Base-by-base conservation (phyloP, 1,140 invertebrate genomes). In the Drosophila nebulosa region DNA sequence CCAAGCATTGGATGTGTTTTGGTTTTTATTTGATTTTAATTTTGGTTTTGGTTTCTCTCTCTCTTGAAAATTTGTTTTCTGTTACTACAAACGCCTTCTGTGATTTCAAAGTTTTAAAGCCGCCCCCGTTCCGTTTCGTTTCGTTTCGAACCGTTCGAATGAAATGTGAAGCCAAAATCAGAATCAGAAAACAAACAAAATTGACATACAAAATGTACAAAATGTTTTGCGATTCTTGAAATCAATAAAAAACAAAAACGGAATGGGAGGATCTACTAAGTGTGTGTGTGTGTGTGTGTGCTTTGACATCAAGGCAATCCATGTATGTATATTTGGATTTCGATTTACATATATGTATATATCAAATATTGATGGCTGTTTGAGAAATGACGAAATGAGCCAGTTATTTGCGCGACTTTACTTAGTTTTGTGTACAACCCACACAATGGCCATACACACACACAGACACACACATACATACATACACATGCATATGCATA, bases 331-430 rank as follows among this genome's bases (percentile, higher is more conserved):
- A 42, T 53, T 64, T 56, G 62, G 56, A 69, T 71, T 68, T 55
- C 55, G 68, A 68, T 84, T 58, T 64, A 58, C 22, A 70, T 18
- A 57, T 62, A 56, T 65, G n/a, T 22, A 26, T 68, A 62, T 73
- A 61, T 69, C 76, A 76, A 75, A 79, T 84, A 79, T 79, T 84
- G 77, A 85, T 79, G 78, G 55, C 59, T 69, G 69, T 79, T 83
- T 42, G 56, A 46, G 39, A 83, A 83, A 84, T 85, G 80, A 85
- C 79, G 80, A 84, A 84, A 84, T 64, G 79, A 84, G 66, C 79
- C 76, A 84, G 80, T 85, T 84, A 79, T 85, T 83, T 84, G 80
- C 76, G 76, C 79, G 79, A 79, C 71, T 80, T 80, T 50, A 61
- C 69, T 84, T 64, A 75, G 73, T 66, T 65, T 63, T 74, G 66